Percentiles rank a stretch among this genome's conserved stretches.
Evolutionary conservation across 1,140 invertebrate species (phyloP).

Genomic region (Ceratina australensis): DNA sequence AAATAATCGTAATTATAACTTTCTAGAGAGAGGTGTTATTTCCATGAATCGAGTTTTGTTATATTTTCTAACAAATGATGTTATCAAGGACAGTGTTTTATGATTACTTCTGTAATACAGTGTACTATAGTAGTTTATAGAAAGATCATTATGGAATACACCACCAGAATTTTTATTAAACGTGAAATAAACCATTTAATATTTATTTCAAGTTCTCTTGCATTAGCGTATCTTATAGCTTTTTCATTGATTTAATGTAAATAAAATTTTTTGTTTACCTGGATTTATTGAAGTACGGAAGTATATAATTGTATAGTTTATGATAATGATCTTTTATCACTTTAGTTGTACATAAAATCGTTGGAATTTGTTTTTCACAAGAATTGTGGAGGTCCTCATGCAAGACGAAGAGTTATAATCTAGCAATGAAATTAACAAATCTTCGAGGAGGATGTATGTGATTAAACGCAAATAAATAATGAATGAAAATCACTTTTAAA

Average conservation of each 20-base stretch:
- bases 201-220: conserved; percentile 54
- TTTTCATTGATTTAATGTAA: conserved; percentile 2
- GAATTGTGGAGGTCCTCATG: neutral
- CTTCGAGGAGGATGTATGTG: conserved; percentile 1
- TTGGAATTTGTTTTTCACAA: conserved; percentile 20
- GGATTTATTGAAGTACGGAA: neutral
- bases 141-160: conserved; percentile 38
- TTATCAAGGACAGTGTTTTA: neutral
- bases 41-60: conserved; percentile 12
- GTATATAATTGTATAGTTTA: conserved; percentile 21
- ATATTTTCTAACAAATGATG: neutral
- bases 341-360: conserved; percentile 35
- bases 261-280: conserved; percentile 19
- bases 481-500: conserved; percentile 17
- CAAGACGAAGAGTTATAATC: neutral
- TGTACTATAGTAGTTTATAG: conserved; percentile 48
- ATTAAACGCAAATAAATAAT: conserved; percentile 38
- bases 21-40: conserved; percentile 7
- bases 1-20: conserved; percentile 27
- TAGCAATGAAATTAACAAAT: neutral
- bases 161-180: conserved; percentile 51
- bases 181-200: conserved; percentile 55
- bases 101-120: conserved; percentile 31
- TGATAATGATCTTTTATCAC: conserved; percentile 31
- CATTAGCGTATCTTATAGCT: neutral